Percentiles rank a stretch among this genome's conserved stretches.
Conservation (phyloP, 2,797 vertebrate genomes). For the Helicolenus hilgendorfi region DNA sequence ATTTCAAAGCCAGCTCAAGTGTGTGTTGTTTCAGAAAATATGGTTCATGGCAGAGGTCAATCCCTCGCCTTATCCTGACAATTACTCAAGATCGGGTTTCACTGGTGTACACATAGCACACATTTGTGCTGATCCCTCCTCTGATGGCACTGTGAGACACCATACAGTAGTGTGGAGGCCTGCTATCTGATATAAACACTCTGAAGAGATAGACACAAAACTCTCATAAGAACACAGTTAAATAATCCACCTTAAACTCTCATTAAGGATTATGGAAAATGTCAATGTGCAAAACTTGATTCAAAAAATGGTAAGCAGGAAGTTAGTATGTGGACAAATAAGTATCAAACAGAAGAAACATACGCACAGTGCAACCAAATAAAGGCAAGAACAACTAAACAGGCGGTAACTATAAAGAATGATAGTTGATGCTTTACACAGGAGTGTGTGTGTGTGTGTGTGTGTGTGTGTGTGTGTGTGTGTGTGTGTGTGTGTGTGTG, state of each 20-base stretch:
- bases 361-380: neutral
- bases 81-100: slow-evolving; percentile 80
- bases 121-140: slow-evolving; percentile 67
- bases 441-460: neutral
- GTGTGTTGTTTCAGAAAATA: slow-evolving; percentile 86
- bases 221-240: slow-evolving; percentile 1
- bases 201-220: slow-evolving; percentile 6
- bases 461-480: neutral
- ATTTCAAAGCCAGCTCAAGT: slow-evolving; percentile 78
- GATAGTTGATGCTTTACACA: neutral
- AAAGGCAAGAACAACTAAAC: neutral
- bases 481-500: neutral
- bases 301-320: neutral
- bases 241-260: slow-evolving; percentile 22
- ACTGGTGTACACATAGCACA: slow-evolving; percentile 51
- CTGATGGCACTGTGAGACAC: slow-evolving; percentile 58
- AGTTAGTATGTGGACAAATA: neutral
- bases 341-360: neutral
- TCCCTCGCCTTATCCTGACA: slow-evolving; percentile 82
- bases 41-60: slow-evolving; percentile 83
- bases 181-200: slow-evolving; percentile 57
- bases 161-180: slow-evolving; percentile 17
- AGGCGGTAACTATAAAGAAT: neutral
- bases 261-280: neutral
- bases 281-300: neutral